Base-by-base conservation (phyloP, 1,140 invertebrate genomes). In the Magallana ariakensis region DNA sequence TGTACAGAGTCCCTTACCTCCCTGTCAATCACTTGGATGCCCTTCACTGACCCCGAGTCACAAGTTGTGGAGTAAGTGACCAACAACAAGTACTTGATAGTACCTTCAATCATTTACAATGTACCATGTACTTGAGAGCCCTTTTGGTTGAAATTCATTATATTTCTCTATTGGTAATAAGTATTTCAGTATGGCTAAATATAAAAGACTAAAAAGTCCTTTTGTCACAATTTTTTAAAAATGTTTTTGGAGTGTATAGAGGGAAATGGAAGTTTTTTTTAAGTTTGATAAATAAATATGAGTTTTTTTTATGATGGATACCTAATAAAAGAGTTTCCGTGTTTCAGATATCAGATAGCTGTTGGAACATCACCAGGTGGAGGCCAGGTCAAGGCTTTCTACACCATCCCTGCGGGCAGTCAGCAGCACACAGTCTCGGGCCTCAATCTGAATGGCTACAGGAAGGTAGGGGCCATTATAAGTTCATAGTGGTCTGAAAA, bases 281-380 rank as follows among this genome's bases (percentile, higher is more conserved):
- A 46, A 46, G 33, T 46, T 46, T 46, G 33, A 46, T 46, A 46
- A 46, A 46, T 46, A 46, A 46, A 46, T 46, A 46, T 46, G 33
- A 46, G n/a, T 0, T 46, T 46, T 46, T 46, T 2, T 46, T 46
- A 46, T 46, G 33, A 46, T 46, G 33, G 33, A 46, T 46, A 46
- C 33, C 33, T 46, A 46, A 46, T 46, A 46, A 46, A 46, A 46
- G 33, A 46, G 15, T 10, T 70, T 54, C 3, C 7, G 80, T 19
- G 81, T 84, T 82, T 16, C 58, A 92, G 90, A 15, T 90, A 91
- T 80, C 84, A 91, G 80, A 80, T 92, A 19, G 91, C 91, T 8
- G 81, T 92, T 11, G 91, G 91, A 16, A 90, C 88, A 66, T 89
- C 82, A 11, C 89, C 89, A 53, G 91, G 91, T 16, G 90, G 91